Conservation (phyloP, 2,113 vertebrate species). For the Macaca mulatta region DNA sequence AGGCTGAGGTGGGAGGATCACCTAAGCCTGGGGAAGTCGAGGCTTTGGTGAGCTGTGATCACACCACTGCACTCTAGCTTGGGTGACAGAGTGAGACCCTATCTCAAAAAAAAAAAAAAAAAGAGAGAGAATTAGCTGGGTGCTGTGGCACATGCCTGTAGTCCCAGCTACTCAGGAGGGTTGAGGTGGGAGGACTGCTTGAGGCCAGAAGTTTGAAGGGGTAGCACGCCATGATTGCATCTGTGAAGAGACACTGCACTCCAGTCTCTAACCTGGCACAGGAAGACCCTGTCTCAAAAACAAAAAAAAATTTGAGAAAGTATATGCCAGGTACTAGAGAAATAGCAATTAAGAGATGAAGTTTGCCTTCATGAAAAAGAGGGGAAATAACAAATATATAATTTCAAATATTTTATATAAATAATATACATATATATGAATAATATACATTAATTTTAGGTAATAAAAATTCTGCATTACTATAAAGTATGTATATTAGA, state of each 20-base stretch:
- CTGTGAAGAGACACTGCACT: neutral
- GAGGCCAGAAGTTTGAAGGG: neutral
- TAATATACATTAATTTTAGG: neutral
- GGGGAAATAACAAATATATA: neutral
- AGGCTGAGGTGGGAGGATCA: too few relatives aligned
- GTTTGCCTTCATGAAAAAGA: constrained; percentile 4
- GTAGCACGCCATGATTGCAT: neutral
- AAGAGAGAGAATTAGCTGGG: neutral
- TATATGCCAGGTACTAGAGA: neutral
- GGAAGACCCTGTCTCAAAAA: neutral
- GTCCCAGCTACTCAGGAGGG: too few relatives aligned
- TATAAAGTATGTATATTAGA: neutral
- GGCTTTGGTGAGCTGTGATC: neutral
- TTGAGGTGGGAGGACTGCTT: too few relatives aligned
- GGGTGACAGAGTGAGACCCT: neutral
- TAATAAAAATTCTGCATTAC: neutral
- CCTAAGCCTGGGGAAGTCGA: too few relatives aligned
- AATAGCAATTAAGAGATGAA: neutral
- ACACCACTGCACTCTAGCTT: neutral
- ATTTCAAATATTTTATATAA: constrained; percentile 20
- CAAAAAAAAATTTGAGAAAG: neutral
- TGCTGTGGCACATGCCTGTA: too few relatives aligned
- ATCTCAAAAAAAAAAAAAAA: neutral
- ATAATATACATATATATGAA: neutral
- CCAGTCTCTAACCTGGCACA: neutral